A percentile compares a stretch with the other conserved stretches of the same genome.
These are phyloP conservation scores for Ovibos moschatus DNA, from an alignment of 2,113 vertebrate genomes.

Conservation along the genomic window DNA sequence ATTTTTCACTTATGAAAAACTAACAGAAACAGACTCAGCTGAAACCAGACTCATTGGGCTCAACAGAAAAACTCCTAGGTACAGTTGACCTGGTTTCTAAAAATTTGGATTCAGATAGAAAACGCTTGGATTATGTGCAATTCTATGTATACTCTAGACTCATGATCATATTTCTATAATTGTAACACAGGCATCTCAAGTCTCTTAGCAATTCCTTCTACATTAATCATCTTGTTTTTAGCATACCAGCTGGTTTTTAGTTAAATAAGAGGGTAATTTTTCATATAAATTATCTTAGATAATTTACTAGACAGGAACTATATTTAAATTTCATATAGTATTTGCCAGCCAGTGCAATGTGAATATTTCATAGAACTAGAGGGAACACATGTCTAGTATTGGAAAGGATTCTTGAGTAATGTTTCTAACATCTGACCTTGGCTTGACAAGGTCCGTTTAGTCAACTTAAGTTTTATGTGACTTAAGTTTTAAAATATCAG, in stretches of 20 bases:
- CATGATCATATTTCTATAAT: background rate
- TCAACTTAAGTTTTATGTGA: background rate
- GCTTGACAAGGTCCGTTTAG: background rate
- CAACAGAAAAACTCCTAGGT: background rate
- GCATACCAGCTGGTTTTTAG: background rate
- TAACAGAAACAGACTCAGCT: background rate
- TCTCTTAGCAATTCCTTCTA: background rate
- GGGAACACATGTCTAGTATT: background rate
- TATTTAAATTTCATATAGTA: background rate
- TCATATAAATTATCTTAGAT: background rate
- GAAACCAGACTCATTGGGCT: background rate
- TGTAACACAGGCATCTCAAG: background rate
- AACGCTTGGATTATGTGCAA: background rate
- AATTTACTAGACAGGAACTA: background rate
- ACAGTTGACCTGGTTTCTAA: constrained; percentile 50
- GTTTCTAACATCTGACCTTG: background rate
- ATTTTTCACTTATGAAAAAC: constrained; percentile 22
- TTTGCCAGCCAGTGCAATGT: background rate
- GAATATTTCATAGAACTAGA: background rate
- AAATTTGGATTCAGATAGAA: constrained; percentile 21
- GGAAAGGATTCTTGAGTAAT: background rate
- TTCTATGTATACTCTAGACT: constrained; percentile 22
- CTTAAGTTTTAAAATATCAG: background rate
- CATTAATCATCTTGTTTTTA: background rate
- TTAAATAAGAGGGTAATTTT: background rate